Evolutionary conservation across 2,888 invertebrate genomes (phyloP).

Genomic region (Microchrysa polita): DNA sequence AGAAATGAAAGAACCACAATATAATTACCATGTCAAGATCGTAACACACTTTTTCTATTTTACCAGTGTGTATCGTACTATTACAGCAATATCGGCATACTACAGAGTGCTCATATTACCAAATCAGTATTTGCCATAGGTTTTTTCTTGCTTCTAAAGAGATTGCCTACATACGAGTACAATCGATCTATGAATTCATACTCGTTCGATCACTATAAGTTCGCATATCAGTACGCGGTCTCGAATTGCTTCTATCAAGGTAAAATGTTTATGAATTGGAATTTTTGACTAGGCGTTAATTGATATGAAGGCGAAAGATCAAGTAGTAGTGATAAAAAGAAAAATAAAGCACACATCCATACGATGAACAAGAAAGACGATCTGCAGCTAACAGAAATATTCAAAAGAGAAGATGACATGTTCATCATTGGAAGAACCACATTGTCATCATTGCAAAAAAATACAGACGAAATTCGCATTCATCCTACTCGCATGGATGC

Average conservation of each 20-base stretch:
- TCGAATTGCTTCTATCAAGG: constrained; percentile 33
- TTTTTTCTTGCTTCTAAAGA: too few relatives aligned
- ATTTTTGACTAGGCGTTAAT: constrained; percentile 43
- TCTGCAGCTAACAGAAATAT: not conserved
- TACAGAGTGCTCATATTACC: not conserved
- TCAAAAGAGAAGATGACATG: not conserved
- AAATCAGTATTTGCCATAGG: too few relatives aligned
- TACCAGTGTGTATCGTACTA: not conserved
- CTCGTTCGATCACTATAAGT: not conserved
- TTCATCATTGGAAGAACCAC: not conserved
- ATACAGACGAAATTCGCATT: not conserved
- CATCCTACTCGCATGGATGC: too few relatives aligned
- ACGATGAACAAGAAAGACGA: not conserved
- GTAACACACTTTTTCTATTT: not conserved
- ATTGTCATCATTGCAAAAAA: constrained; percentile 19
- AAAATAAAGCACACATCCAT: not conserved
- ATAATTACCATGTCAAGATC: constrained; percentile 40
- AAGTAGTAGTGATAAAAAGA: constrained; percentile 19
- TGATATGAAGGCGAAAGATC: constrained; percentile 43
- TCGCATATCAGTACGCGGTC: constrained; percentile 8
- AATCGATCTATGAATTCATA: not conserved
- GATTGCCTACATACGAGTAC: too few relatives aligned
- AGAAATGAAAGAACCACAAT: not conserved
- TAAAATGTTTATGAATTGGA: constrained; percentile 34
- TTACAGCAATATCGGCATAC: not conserved